These are phyloP conservation scores for Venturia canescens DNA, from an alignment of 1,140 invertebrate genomes.

Conservation along the genomic window DNA sequence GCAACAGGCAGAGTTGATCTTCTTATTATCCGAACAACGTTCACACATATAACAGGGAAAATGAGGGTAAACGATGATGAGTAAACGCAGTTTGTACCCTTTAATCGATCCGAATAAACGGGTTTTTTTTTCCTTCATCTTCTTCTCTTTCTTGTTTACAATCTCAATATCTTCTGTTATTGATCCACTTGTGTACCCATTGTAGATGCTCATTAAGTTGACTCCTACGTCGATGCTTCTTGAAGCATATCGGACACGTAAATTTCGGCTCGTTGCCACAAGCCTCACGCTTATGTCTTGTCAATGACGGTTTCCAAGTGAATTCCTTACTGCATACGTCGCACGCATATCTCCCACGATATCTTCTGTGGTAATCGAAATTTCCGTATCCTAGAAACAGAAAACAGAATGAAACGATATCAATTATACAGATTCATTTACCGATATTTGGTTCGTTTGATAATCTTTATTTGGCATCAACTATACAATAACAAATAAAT, in stretches of 20 bases:
- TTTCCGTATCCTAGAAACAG: constrained; percentile 44
- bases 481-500: too few relatives aligned
- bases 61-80: neutral
- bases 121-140: constrained; percentile 16
- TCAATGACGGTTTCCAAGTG: constrained; percentile 73
- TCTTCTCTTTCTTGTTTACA: constrained; percentile 12
- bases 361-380: constrained; percentile 53
- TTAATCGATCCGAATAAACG: neutral
- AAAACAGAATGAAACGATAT: constrained; percentile 17
- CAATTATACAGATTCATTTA: too few relatives aligned
- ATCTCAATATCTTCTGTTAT: constrained; percentile 3
- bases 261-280: constrained; percentile 73
- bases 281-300: constrained; percentile 72
- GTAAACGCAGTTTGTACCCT: neutral
- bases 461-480: too few relatives aligned
- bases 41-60: neutral
- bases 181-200: constrained; percentile 51
- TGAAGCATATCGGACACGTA: constrained; percentile 56
- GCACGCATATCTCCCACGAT: constrained; percentile 61
- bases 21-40: too few relatives aligned
- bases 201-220: constrained; percentile 49
- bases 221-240: constrained; percentile 49
- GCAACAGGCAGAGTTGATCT: too few relatives aligned
- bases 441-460: too few relatives aligned
- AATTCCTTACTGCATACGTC: constrained; percentile 66